These are phyloP conservation scores for Ursus arctos DNA, from an alignment of 2,113 vertebrate species.

Conservation along the genomic window DNA sequence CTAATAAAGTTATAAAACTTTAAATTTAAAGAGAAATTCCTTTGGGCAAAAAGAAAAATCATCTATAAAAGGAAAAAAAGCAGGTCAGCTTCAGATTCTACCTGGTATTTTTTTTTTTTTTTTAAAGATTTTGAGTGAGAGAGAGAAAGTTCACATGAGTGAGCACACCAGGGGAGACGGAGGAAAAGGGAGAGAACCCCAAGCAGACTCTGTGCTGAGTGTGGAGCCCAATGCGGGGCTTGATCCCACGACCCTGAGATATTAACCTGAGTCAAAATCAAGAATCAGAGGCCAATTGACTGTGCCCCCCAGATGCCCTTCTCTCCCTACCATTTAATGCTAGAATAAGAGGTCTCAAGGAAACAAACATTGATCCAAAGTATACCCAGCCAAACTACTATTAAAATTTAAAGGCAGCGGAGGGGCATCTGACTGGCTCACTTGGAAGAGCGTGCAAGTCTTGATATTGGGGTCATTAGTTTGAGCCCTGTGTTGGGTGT, in stretches of 20 bases:
- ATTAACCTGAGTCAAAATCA: not conserved
- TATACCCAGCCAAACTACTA: not conserved
- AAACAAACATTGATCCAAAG: not conserved
- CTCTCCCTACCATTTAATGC: not conserved
- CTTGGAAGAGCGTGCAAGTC: not conserved
- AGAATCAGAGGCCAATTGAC: not conserved
- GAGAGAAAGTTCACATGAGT: not conserved
- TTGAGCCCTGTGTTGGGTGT: not conserved
- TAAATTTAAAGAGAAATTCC: not conserved
- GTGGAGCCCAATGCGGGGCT: not conserved
- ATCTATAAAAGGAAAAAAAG: not conserved
- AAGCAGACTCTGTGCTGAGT: not conserved
- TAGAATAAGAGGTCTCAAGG: not conserved
- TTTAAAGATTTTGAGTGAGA: not conserved
- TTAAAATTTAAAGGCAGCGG: conserved; percentile 27
- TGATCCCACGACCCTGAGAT: not conserved
- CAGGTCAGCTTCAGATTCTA: not conserved
- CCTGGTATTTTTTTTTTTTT: not conserved
- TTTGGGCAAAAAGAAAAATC: conserved; percentile 18
- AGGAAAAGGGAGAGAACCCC: not conserved
- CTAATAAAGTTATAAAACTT: not conserved
- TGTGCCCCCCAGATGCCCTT: not conserved
- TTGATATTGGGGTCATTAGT: not conserved
- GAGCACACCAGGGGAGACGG: not conserved
- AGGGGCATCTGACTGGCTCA: not conserved